These are phyloP conservation scores for Machimus atricapillus DNA, from an alignment of 2,888 invertebrate species.

Conservation along the genomic window DNA sequence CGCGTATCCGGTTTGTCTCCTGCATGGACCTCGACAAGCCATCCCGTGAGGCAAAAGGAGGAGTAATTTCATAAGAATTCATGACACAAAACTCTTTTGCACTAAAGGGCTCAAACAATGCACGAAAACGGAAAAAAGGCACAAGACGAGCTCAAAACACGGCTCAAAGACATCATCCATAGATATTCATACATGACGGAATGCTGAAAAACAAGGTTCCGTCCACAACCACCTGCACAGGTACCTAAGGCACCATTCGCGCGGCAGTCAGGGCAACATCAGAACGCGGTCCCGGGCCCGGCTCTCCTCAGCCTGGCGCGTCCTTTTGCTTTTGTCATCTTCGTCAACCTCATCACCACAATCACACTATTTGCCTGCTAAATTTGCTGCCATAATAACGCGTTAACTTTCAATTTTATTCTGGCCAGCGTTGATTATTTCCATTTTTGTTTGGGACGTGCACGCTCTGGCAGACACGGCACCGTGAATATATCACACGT, in stretches of 20 bases:
- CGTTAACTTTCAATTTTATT: slow-evolving; percentile 40
- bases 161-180: slow-evolving; percentile 31
- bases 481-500: slow-evolving; percentile 22
- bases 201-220: slow-evolving; percentile 34
- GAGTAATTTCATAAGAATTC: slow-evolving; percentile 40
- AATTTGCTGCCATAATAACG: slow-evolving; percentile 36
- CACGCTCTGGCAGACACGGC: slow-evolving; percentile 2
- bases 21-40: not conserved
- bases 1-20: slow-evolving; percentile 18
- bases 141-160: slow-evolving; percentile 2
- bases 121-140: slow-evolving; percentile 3
- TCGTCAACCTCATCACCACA: slow-evolving; percentile 38
- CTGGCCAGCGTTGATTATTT: slow-evolving; percentile 7
- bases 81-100: slow-evolving; percentile 31
- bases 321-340: slow-evolving; percentile 38
- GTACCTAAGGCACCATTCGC: not conserved
- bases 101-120: slow-evolving; percentile 26
- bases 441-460: slow-evolving; percentile 9
- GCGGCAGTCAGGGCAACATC: not conserved
- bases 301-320: not conserved
- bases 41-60: not conserved
- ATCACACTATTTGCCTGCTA: slow-evolving; percentile 34
- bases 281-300: not conserved
- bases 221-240: not conserved
- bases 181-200: slow-evolving; percentile 35